These are phyloP conservation scores for Anisognathus igniventris DNA, from an alignment of 2,797 vertebrate genomes.

Conservation along the genomic window DNA sequence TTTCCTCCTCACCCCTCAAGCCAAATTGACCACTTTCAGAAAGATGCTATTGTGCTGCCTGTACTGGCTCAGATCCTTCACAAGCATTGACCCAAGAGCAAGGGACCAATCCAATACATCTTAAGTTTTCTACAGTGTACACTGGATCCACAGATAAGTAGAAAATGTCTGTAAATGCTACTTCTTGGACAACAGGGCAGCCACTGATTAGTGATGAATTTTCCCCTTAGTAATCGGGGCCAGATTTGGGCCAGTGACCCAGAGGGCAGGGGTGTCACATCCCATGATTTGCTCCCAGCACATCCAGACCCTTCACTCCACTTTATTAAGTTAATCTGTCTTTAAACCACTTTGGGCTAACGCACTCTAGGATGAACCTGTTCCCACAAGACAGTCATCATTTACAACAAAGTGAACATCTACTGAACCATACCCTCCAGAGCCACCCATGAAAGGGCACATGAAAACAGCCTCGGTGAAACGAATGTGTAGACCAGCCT, in stretches of 20 bases:
- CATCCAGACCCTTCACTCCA: neutral
- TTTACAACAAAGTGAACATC: constrained; percentile 18
- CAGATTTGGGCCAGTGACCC: constrained; percentile 1
- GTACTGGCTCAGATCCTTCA: neutral
- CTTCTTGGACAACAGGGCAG: neutral
- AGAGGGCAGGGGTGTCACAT: neutral
- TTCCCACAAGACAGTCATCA: constrained; percentile 15
- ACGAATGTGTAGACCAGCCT: neutral
- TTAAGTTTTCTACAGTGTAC: neutral
- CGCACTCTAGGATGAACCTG: neutral
- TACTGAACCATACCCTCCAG: constrained; percentile 24
- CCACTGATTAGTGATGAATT: neutral
- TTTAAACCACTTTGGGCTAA: constrained; percentile 3
- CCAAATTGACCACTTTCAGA: neutral
- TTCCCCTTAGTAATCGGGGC: neutral
- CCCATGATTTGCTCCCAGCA: neutral
- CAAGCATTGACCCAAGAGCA: neutral
- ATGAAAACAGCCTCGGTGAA: neutral
- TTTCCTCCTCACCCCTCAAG: neutral
- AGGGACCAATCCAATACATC: neutral
- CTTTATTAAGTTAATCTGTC: constrained; percentile 54
- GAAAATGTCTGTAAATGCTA: neutral
- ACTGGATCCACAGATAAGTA: neutral
- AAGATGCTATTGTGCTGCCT: neutral
- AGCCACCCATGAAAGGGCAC: constrained; percentile 14